phyloP scores from a whole-genome alignment of 2,113 vertebrate species.

The Buteo buteo region DNA sequence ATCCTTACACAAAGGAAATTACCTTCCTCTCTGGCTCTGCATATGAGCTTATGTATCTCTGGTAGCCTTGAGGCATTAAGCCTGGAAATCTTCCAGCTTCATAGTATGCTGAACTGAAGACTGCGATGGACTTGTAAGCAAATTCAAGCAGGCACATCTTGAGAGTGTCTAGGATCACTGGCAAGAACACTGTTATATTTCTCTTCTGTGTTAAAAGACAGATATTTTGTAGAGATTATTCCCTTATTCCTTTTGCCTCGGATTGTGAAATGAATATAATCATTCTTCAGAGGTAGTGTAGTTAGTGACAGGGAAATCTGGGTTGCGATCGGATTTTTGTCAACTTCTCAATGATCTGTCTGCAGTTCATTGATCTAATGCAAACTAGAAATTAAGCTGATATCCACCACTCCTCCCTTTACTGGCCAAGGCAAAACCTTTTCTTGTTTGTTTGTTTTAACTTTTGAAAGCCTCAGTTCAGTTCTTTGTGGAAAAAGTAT shows the following conservation, averaged over 20 bases:
- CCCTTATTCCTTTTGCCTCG: background rate
- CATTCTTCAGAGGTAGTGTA: background rate
- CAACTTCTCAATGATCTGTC: background rate
- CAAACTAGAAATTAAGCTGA: background rate
- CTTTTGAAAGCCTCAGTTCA: background rate
- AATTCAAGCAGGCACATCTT: background rate
- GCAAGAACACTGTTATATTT: background rate
- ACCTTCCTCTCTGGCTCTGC: background rate
- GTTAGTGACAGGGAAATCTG: background rate
- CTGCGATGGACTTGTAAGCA: background rate
- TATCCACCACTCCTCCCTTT: background rate
- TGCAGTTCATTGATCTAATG: background rate
- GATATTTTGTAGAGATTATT: background rate
- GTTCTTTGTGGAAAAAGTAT: background rate
- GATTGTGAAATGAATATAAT: background rate
- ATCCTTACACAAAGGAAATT: background rate
- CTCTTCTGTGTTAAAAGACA: background rate
- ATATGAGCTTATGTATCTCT: background rate
- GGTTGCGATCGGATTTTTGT: background rate
- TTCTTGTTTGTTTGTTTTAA: background rate
- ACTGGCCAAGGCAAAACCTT: background rate
- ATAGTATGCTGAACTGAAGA: background rate
- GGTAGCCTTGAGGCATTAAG: background rate
- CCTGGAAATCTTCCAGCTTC: constrained; percentile 6
- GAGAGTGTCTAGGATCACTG: background rate